phyloP scores from a whole-genome alignment of 2,888 invertebrate genomes.

The Salpingus planirostris region DNA sequence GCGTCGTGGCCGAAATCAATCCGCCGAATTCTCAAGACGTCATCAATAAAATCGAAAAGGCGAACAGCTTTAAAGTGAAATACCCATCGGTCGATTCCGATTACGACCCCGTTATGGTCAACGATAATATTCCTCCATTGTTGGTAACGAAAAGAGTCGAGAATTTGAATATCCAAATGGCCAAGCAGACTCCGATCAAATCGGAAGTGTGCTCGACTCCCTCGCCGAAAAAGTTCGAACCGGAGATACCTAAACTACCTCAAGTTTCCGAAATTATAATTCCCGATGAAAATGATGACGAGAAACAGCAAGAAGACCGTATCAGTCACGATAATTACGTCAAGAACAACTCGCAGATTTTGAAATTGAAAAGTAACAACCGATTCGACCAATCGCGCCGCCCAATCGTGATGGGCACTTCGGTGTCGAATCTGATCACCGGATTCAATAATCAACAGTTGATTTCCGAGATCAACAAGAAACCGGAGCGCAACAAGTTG shows the following conservation, averaged over 20 bases:
- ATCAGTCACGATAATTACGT: slow-evolving; percentile 40
- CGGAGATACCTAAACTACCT: slow-evolving; percentile 64
- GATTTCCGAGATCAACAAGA: slow-evolving; percentile 47
- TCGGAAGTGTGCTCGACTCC: slow-evolving; percentile 23
- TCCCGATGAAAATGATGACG: slow-evolving; percentile 50
- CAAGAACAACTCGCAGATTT: slow-evolving; percentile 39
- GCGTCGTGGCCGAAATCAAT: slow-evolving; percentile 36
- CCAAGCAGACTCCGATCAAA: slow-evolving; percentile 32
- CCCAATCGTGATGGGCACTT: slow-evolving; percentile 53
- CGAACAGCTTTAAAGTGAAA: slow-evolving; percentile 9
- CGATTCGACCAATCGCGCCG: slow-evolving; percentile 43
- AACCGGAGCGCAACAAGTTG: no score
- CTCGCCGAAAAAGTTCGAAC: slow-evolving; percentile 38
- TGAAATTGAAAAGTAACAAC: slow-evolving; percentile 40
- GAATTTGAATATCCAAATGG: slow-evolving; percentile 34
- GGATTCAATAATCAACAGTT: slow-evolving; percentile 42
- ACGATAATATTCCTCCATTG: slow-evolving; percentile 22
- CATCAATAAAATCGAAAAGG: slow-evolving; percentile 24
- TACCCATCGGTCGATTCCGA: slow-evolving; percentile 13
- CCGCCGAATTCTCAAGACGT: slow-evolving; percentile 27
- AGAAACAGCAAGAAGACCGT: slow-evolving; percentile 28
- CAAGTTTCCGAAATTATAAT: slow-evolving; percentile 67
- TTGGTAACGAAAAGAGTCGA: slow-evolving; percentile 35
- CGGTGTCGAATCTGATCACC: slow-evolving; percentile 48
- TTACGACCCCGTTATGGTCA: slow-evolving; percentile 17